Percentiles rank a stretch among this genome's conserved stretches.
phyloP scores from a whole-genome alignment of 2,113 vertebrate genomes.

The western clawed frog (Xenopus tropicalis) region UCB_Xtro_10.0 CM004443.2:75940001-75940500 shows the following conservation, averaged over 20 bases:
- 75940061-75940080: slow-evolving; percentile 33
- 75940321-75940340: slow-evolving; percentile 6
- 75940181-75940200: slow-evolving; percentile 32
- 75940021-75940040: slow-evolving; percentile 8
- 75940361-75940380: neutral
- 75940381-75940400: neutral
- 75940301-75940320: slow-evolving; percentile 8
- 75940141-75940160: slow-evolving; percentile 35
- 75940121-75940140: slow-evolving; percentile 41
- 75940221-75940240: slow-evolving; percentile 2
- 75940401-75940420: neutral
- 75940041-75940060: slow-evolving; percentile 22
- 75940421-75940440: neutral
- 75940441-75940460: neutral
- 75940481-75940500: neutral
- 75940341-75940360: slow-evolving; percentile 2
- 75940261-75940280: slow-evolving; percentile 25
- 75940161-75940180: slow-evolving; percentile 28
- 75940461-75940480: neutral
- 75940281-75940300: slow-evolving; percentile 32
- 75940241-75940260: slow-evolving; percentile 14
- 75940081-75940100: slow-evolving; percentile 45
- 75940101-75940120: slow-evolving; percentile 33
- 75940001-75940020: slow-evolving; percentile 19
- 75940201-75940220: slow-evolving; percentile 4